A percentile compares a stretch with the other conserved stretches of the same genome.
These are phyloP conservation scores for Corydoras maculifer DNA, from an alignment of 2,113 vertebrate species.

Conservation along the genomic window DNA sequence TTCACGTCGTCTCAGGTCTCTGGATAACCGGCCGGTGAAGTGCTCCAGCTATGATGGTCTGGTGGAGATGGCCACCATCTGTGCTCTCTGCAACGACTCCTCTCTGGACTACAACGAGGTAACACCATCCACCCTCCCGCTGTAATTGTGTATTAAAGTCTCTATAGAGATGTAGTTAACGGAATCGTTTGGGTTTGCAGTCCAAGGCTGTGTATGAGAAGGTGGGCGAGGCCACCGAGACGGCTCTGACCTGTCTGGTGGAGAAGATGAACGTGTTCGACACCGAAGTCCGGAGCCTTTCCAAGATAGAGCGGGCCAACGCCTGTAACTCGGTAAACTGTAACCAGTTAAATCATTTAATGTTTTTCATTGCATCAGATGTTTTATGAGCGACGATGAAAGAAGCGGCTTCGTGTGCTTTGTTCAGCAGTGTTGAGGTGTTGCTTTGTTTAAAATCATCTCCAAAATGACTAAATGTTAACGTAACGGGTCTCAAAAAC, in stretches of 20 bases:
- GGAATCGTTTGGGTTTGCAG: slow-evolving; percentile 48
- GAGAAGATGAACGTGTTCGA: slow-evolving; percentile 95
- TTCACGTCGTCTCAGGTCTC: slow-evolving; percentile 65
- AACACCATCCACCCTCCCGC: not conserved
- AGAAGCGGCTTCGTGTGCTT: too few relatives aligned
- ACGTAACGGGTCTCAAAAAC: too few relatives aligned
- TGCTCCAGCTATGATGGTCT: slow-evolving; percentile 80
- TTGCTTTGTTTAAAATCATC: too few relatives aligned
- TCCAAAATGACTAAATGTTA: too few relatives aligned
- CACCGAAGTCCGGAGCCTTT: slow-evolving; percentile 73
- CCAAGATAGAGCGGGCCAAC: slow-evolving; percentile 82
- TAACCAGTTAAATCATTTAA: too few relatives aligned
- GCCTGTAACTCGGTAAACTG: slow-evolving; percentile 74
- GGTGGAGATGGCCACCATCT: slow-evolving; percentile 93
- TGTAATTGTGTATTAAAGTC: too few relatives aligned
- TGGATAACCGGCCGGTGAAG: slow-evolving; percentile 78
- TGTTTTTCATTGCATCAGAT: too few relatives aligned
- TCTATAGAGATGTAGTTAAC: not conserved
- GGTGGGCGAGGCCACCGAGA: slow-evolving; percentile 87
- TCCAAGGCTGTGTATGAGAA: slow-evolving; percentile 84
- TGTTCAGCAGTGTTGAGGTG: too few relatives aligned
- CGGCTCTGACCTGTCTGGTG: slow-evolving; percentile 81
- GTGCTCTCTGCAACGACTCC: slow-evolving; percentile 95
- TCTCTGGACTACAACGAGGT: slow-evolving; percentile 98
- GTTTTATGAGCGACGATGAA: too few relatives aligned